Evolutionary conservation across 2,888 invertebrate species (phyloP).

Genomic region (Augochlorella aurata): DNA sequence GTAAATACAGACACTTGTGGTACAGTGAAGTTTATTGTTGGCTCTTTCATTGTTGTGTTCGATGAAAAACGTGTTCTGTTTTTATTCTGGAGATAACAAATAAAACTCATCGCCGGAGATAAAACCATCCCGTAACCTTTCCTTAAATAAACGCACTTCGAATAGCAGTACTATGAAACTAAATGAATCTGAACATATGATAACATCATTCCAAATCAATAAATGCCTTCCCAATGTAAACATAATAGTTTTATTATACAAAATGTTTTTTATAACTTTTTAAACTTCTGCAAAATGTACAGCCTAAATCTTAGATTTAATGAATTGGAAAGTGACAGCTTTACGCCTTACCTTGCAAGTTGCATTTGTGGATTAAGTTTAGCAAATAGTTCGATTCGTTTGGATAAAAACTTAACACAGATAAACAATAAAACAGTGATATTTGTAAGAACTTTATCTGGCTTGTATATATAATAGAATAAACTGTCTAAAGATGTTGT

Average conservation of each 20-base stretch:
- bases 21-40: conserved; percentile 20
- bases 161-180: background rate
- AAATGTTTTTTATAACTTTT: background rate
- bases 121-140: conserved; percentile 26
- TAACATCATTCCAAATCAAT: background rate
- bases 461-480: too few species aligned
- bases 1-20: conserved; percentile 9
- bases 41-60: conserved; percentile 12
- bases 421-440: too few species aligned
- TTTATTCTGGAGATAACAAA: conserved; percentile 37
- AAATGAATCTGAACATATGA: background rate
- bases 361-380: too few species aligned
- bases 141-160: conserved; percentile 10
- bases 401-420: too few species aligned
- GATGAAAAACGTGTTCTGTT: conserved; percentile 28
- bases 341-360: too few species aligned
- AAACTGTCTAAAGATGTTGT: too few species aligned
- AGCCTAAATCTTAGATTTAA: background rate
- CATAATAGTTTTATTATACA: background rate
- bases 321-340: too few species aligned
- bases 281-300: background rate
- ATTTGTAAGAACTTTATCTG: too few species aligned
- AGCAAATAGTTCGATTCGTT: too few species aligned
- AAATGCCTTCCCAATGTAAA: background rate
- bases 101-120: conserved; percentile 16